Evolutionary conservation across 64 coral and sea anemone genomes (phyloP).

Genomic region (Porites australiensis): DNA sequence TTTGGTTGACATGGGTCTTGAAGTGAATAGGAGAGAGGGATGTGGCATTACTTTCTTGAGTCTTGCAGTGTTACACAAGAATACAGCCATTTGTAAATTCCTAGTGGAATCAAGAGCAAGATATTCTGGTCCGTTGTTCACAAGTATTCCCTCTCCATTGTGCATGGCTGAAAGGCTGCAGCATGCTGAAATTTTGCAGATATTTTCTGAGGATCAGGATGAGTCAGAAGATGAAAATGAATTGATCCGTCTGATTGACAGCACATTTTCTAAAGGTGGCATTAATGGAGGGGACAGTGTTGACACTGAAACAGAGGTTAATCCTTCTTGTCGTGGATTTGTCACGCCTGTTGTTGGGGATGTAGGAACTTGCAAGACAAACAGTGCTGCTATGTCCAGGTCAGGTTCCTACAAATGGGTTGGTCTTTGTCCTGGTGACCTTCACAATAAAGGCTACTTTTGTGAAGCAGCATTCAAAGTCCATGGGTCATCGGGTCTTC

Average conservation of each 20-base stretch:
- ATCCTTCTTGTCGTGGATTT: neutral
- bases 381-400: neutral
- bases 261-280: too few species aligned
- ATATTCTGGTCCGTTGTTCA: neutral
- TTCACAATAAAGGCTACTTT: slow-evolving; percentile 53
- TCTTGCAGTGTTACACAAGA: slow-evolving; percentile 17
- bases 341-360: slow-evolving; percentile 43
- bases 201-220: too few species aligned
- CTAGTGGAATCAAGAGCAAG: neutral
- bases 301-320: too few species aligned
- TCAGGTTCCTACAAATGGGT: neutral
- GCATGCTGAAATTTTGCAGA: too few species aligned
- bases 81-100: neutral
- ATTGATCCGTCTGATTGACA: too few species aligned
- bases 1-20: slow-evolving; percentile 19
- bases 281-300: too few species aligned
- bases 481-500: slow-evolving; percentile 15
- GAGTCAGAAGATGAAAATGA: too few species aligned
- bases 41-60: slow-evolving; percentile 29
- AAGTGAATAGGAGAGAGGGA: slow-evolving; percentile 28
- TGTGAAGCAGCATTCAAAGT: slow-evolving; percentile 58
- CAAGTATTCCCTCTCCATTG: too few species aligned
- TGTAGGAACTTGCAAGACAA: slow-evolving; percentile 48
- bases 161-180: too few species aligned
- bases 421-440: slow-evolving; percentile 41